Percentiles rank a stretch among this genome's conserved stretches.
Conservation (phyloP, 2,888 invertebrate genomes). For the Subacronicta megacephala region DNA sequence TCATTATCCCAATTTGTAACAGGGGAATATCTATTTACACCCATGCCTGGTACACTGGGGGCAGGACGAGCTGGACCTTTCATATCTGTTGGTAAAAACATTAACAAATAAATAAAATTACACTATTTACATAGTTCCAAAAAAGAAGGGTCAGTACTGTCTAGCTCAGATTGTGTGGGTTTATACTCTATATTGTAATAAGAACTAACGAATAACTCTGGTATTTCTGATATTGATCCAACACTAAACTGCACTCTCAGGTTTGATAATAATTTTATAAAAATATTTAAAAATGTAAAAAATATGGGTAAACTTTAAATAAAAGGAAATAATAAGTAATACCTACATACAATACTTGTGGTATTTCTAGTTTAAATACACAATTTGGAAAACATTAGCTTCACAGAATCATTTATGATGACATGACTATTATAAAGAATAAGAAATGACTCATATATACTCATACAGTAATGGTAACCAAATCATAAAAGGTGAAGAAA, state of each 20-base stretch:
- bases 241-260: too few species aligned
- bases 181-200: too few species aligned
- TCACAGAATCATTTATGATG: constrained; percentile 35
- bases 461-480: constrained; percentile 13
- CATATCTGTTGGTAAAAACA: constrained; percentile 84
- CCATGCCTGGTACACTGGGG: constrained; percentile 84
- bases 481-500: constrained; percentile 3
- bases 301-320: too few species aligned
- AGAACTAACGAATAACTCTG: too few species aligned
- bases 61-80: constrained; percentile 90
- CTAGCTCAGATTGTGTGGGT: too few species aligned
- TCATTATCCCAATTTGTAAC: constrained; percentile 89
- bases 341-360: not conserved
- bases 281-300: too few species aligned
- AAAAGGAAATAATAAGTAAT: too few species aligned
- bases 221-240: not conserved
- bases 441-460: constrained; percentile 44
- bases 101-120: not conserved
- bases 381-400: constrained; percentile 13
- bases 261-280: too few species aligned
- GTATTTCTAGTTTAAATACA: constrained; percentile 21
- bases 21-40: constrained; percentile 84
- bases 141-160: too few species aligned
- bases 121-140: not conserved
- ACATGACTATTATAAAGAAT: constrained; percentile 23